Evolutionary conservation across 1,140 invertebrate genomes (phyloP), one percentile per base, ranked within the genome.

Genomic region (Brachionus sp.): DNA sequence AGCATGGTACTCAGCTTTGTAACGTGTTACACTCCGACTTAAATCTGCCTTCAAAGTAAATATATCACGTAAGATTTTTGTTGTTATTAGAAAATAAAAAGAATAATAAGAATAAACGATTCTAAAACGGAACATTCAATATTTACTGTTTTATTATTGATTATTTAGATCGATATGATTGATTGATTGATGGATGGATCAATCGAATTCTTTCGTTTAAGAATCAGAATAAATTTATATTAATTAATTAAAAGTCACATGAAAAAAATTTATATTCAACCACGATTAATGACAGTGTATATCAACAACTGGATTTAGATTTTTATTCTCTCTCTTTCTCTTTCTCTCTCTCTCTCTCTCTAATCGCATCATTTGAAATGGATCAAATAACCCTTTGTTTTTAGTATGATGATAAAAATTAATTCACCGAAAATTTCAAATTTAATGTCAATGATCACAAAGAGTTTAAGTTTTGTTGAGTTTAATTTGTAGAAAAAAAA

Each of bases 161-260:
- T 66, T 66, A 33, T 66, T 33, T 33, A 66, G 64, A 70, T 70
- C 66, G 66, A 70, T 70, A 70, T 70, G 66, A 70, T 70, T 70
- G 66, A 75, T 75, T 75, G 70, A 75, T 75, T 75, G 70, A 75
- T 75, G 25, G 64, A 68, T 68, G 19, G 70, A 75, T 75, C 42
- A 46, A 46, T 75, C n/a, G 70, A 75, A 75, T 46, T 75, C 16
- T 25, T 46, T 75, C 16, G 44, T 23, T 73, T 37, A 73, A 66
- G 64, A 66, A 66, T 66, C 64, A 66, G 64, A 66, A 73, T 73
- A 39, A 73, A 73, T 73, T 73, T 73, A 39, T 39, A 39, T 73
- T 73, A 39, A 23, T 35, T 35, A 39, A 73, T 73, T 73, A 23
- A 75, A 75, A 75, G 70, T 75, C 70, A 75, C 70, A 75, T 75